Conservation (phyloP, 1,140 invertebrate species). For the Araneus ventricosus region DNA sequence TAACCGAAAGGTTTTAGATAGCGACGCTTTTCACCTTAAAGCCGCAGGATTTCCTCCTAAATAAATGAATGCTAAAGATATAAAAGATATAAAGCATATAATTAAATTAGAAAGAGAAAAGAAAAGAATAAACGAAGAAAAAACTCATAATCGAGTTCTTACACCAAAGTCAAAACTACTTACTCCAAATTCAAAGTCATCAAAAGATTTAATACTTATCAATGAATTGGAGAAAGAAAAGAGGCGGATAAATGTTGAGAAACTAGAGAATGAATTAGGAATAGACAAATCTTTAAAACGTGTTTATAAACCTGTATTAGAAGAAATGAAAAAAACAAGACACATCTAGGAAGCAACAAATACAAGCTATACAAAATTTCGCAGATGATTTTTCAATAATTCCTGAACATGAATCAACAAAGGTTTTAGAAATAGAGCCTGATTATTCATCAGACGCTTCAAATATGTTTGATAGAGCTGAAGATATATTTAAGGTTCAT, state of each 20-base stretch:
- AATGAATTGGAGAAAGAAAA: neutral
- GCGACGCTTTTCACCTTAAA: too few relatives aligned
- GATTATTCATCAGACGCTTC: neutral
- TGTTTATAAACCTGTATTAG: slow-evolving; percentile 17
- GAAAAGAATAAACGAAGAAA: too few relatives aligned
- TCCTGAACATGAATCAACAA: neutral
- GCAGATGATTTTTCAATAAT: neutral
- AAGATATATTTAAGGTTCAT: neutral
- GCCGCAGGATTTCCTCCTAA: too few relatives aligned
- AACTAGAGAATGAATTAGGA: neutral
- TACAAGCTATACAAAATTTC: neutral
- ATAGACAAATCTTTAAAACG: neutral
- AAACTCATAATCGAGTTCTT: too few relatives aligned
- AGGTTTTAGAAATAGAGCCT: too few relatives aligned
- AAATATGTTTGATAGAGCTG: neutral
- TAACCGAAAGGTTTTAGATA: too few relatives aligned
- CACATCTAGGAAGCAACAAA: too few relatives aligned
- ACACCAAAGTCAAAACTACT: too few relatives aligned
- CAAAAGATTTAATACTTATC: neutral
- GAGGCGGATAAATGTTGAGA: neutral
- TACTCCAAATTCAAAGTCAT: too few relatives aligned
- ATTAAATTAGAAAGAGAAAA: neutral
- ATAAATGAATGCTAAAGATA: too few relatives aligned
- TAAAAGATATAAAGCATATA: too few relatives aligned
- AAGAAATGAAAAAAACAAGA: neutral